Base-by-base conservation (phyloP, 2,113 vertebrate genomes). In the Etheostoma spectabile region DNA sequence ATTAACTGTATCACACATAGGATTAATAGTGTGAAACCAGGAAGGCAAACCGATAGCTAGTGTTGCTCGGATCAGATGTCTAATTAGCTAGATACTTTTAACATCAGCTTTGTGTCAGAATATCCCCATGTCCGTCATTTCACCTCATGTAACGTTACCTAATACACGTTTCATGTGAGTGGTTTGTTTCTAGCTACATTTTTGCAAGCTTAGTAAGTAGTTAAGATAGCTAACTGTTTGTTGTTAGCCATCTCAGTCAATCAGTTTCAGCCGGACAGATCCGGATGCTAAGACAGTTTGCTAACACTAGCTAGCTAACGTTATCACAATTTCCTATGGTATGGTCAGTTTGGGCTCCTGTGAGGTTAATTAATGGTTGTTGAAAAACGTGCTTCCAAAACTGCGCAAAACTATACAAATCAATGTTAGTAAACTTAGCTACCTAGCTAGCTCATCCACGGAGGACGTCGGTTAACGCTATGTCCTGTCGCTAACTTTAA, bases 181-280 rank as follows among this genome's bases (percentile, higher is more conserved):
- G 35, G 13, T 7, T 18, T 3, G 21, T 67, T 51, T 64, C 13
- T 13, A 59, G 8, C 42, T 63, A 10, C 53, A 68, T 56, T 51
- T 12, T 55, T 5, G 15, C 12, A 35, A 22, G 24, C 21, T 33
- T 53, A 18, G 22, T 27, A 51, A 15, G 16, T 76, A 65, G 33
- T 30, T 53, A 38, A 59, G 6, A 24, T 0, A 46, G 71, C 59
- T 74, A 49, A 63, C 30, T 70, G 57, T 69, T 55, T 27, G 19
- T 64, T 73, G 52, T 65, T 79, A 77, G 77, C 81, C 35, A 18
- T 61, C 76, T 68, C 24, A 66, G 56, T 27, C 27, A 1, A 27
- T 27, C 83, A 35, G 21, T 61, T 79, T 68, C 38, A 66, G 61
- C 53, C 83, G 27, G 67, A 71, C 74, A 52, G 45, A 67, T 12